Evolutionary conservation across 2,888 invertebrate species (phyloP).

Genomic region (Himalopsyche kuldschensis): DNA sequence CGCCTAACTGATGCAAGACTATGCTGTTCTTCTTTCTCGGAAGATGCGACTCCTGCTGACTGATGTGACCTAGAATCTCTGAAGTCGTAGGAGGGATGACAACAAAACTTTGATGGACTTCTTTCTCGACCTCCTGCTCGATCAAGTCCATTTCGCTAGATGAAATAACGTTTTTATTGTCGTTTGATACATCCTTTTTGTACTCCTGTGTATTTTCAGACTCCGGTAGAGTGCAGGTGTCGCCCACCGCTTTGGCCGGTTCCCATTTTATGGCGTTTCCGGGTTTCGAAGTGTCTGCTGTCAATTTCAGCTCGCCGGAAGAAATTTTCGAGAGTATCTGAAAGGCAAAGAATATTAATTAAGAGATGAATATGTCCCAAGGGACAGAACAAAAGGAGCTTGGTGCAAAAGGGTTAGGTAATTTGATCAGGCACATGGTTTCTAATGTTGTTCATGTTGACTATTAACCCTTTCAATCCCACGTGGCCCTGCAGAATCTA

Average conservation of each 20-base stretch:
- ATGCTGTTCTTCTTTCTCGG: background rate
- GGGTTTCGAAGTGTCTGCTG: background rate
- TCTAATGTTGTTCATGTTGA: too few relatives aligned
- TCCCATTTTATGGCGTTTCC: background rate
- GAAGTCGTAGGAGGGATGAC: background rate
- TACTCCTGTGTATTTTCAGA: background rate
- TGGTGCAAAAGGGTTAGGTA: too few relatives aligned
- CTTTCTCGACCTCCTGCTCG: background rate
- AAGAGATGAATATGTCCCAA: too few relatives aligned
- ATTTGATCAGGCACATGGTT: too few relatives aligned
- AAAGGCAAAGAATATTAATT: background rate
- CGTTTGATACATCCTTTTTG: background rate
- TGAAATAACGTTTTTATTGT: background rate
- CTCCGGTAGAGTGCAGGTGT: background rate
- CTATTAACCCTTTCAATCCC: too few relatives aligned
- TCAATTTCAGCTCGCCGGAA: background rate
- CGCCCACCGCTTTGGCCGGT: background rate
- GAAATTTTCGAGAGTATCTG: background rate
- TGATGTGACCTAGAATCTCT: background rate
- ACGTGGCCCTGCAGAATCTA: too few relatives aligned
- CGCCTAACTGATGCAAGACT: background rate
- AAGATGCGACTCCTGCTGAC: background rate
- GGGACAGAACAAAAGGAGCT: too few relatives aligned
- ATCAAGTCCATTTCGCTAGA: too few relatives aligned
- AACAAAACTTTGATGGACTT: background rate